A percentile compares a stretch with the other conserved stretches of the same genome.
Evolutionary conservation across 2,113 vertebrate genomes (phyloP).

Genomic region (Phrynosoma blainvillii): DNA sequence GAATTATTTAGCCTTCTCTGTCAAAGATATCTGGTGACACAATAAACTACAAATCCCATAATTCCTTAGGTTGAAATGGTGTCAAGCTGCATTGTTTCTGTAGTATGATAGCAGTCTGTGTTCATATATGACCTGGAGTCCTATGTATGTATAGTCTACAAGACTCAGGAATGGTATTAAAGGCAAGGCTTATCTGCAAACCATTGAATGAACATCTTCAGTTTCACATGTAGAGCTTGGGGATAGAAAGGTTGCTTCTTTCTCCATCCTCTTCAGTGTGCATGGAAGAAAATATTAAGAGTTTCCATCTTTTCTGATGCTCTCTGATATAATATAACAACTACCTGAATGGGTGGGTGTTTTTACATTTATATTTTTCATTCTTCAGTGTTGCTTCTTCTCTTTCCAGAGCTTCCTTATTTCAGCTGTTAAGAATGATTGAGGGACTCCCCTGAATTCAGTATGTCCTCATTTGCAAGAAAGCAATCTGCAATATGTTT

Average conservation of each 20-base stretch:
- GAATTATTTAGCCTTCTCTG: too few relatives aligned
- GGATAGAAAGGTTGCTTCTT: not conserved
- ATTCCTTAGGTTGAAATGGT: too few relatives aligned
- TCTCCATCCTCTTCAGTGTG: too few relatives aligned
- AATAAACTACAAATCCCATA: too few relatives aligned
- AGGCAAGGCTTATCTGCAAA: not conserved
- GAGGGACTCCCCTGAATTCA: conserved; percentile 26
- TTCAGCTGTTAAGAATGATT: conserved; percentile 27
- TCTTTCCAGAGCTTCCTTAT: not conserved
- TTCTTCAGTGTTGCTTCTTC: not conserved
- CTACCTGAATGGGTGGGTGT: not conserved
- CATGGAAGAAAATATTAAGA: not conserved
- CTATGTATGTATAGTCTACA: not conserved
- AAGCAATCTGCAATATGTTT: conserved; percentile 53
- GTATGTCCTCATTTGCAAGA: conserved; percentile 39
- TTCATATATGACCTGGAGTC: too few relatives aligned
- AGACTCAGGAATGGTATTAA: not conserved
- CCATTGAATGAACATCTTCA: not conserved
- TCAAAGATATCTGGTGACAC: too few relatives aligned
- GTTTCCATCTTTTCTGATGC: not conserved
- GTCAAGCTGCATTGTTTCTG: too few relatives aligned
- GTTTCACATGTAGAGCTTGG: accelerated
- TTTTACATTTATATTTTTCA: conserved; percentile 13
- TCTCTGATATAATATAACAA: not conserved
- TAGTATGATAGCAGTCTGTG: too few relatives aligned